Percentiles rank a stretch among this genome's conserved stretches.
Evolutionary conservation across 2,888 invertebrate species (phyloP).

Genomic region (Lamproptera curius): DNA sequence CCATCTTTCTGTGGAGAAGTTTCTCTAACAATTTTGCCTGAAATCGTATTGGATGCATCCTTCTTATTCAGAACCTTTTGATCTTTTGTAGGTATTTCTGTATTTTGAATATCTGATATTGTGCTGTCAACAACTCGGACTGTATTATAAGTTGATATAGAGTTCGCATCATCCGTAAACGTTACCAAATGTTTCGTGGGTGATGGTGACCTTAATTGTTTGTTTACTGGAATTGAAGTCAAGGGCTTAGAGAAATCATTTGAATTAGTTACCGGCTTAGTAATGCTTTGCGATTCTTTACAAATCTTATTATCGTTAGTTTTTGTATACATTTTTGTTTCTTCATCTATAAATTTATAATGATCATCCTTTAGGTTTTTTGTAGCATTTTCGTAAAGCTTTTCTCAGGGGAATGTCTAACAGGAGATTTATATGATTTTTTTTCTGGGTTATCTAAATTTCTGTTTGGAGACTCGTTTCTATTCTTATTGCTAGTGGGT

Average conservation of each 20-base stretch:
- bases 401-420: neutral
- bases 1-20: slow-evolving; percentile 37
- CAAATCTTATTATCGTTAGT: slow-evolving; percentile 32
- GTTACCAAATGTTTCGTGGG: slow-evolving; percentile 42
- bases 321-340: slow-evolving; percentile 57
- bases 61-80: slow-evolving; percentile 17
- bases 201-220: slow-evolving; percentile 40
- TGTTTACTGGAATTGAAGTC: slow-evolving; percentile 23
- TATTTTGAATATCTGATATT: slow-evolving; percentile 24
- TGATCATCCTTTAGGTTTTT: slow-evolving; percentile 48
- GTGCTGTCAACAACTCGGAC: slow-evolving; percentile 26
- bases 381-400: slow-evolving; percentile 6
- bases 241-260: neutral
- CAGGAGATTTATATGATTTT: slow-evolving; percentile 18
- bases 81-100: neutral
- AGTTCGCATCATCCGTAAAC: slow-evolving; percentile 29
- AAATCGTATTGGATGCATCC: slow-evolving; percentile 6
- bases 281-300: slow-evolving; percentile 8
- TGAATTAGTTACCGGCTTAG: neutral
- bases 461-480: slow-evolving; percentile 23
- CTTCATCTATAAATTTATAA: slow-evolving; percentile 61
- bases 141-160: slow-evolving; percentile 19
- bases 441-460: slow-evolving; percentile 35
- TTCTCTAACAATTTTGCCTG: slow-evolving; percentile 24
- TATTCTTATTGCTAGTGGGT: slow-evolving; percentile 31